Evolutionary conservation across 1,140 invertebrate species (phyloP).

Genomic region (Eupristina koningsbergeri): DNA sequence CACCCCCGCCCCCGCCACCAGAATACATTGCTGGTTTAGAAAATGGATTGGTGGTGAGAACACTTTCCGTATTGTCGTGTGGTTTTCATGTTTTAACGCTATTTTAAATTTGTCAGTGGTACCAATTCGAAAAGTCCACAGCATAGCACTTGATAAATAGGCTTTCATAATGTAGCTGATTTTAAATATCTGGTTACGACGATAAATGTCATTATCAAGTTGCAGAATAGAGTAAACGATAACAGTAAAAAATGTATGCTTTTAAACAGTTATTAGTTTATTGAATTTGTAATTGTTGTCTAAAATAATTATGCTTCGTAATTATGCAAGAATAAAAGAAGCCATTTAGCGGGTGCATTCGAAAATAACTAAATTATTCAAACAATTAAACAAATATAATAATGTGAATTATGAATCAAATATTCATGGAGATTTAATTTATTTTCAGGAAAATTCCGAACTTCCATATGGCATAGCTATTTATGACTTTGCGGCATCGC

Average conservation of each 20-base stretch:
- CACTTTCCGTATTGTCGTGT: background rate
- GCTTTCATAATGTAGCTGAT: background rate
- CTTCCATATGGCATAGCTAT: slow-evolving; percentile 81
- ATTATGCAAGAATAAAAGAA: too few species aligned
- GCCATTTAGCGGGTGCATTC: too few species aligned
- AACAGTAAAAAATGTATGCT: background rate
- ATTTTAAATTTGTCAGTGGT: background rate
- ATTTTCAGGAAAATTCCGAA: slow-evolving; percentile 63
- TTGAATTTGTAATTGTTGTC: background rate
- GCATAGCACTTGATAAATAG: background rate
- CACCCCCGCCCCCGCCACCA: slow-evolving; percentile 81
- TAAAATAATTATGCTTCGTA: too few species aligned
- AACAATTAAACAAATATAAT: too few species aligned
- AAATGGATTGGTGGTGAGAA: slow-evolving; percentile 54
- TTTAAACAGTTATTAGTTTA: background rate
- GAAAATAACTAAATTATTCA: background rate
- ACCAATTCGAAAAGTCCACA: too few species aligned
- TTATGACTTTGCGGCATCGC: slow-evolving; percentile 81
- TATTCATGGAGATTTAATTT: slow-evolving; percentile 14
- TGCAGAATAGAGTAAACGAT: background rate
- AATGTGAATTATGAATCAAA: background rate
- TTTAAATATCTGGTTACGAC: background rate
- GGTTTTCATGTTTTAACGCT: background rate
- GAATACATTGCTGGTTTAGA: slow-evolving; percentile 68
- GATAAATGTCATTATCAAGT: background rate